Conservation (phyloP, 2,113 vertebrate genomes). For the Mormoops blainvillei region DNA sequence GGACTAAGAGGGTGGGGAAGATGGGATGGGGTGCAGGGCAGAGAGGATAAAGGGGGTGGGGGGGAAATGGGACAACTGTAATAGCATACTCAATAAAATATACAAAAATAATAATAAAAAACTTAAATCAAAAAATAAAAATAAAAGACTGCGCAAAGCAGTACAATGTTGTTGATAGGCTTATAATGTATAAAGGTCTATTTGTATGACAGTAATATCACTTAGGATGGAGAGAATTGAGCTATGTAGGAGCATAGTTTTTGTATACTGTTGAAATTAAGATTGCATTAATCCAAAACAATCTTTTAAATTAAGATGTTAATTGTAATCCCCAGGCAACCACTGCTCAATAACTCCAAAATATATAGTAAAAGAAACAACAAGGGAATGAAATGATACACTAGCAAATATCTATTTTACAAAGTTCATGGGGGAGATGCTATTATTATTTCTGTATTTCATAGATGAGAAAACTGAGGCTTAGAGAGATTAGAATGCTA, state of each 20-base stretch:
- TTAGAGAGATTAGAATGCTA: not conserved
- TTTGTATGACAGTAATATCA: not conserved
- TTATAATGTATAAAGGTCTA: not conserved
- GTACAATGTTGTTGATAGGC: not conserved
- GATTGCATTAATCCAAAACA: not conserved
- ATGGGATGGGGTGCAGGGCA: too few species aligned
- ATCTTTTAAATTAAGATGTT: constrained; percentile 26
- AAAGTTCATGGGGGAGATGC: not conserved
- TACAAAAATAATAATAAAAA: too few species aligned
- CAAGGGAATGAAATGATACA: not conserved
- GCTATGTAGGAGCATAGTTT: not conserved
- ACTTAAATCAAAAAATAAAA: too few species aligned
- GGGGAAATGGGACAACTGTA: too few species aligned
- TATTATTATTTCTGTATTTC: not conserved
- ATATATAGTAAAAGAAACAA: constrained; percentile 22
- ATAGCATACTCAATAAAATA: too few species aligned
- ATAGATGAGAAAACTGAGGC: not conserved
- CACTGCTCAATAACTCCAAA: not conserved
- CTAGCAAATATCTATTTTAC: not conserved
- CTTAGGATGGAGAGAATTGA: not conserved
- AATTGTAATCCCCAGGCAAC: not conserved
- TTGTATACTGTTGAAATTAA: not conserved
- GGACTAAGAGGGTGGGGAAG: too few species aligned
- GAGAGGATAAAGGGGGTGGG: too few species aligned
- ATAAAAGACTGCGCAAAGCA: too few species aligned